Evolutionary conservation across 2,797 vertebrate genomes (phyloP).

Genomic region (Rhinogobio ventralis): DNA sequence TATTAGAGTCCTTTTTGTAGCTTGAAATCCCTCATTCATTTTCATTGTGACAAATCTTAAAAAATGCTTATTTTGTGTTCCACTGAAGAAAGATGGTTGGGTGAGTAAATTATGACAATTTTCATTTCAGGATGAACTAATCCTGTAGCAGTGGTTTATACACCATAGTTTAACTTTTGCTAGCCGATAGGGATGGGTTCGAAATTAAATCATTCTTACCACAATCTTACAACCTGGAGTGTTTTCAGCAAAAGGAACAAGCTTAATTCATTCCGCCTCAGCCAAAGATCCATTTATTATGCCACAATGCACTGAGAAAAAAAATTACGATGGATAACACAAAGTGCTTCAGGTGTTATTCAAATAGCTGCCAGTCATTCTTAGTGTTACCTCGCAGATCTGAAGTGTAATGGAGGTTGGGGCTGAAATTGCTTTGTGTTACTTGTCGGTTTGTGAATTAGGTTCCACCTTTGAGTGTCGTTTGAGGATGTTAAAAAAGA

Average conservation of each 20-base stretch:
- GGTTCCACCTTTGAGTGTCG: constrained; percentile 21
- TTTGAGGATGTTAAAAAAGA: constrained; percentile 41
- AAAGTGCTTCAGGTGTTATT: constrained; percentile 34
- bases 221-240: neutral
- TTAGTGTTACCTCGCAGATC: constrained; percentile 19
- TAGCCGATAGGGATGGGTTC: neutral
- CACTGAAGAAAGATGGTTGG: neutral
- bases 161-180: neutral
- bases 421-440: constrained; percentile 36
- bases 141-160: neutral
- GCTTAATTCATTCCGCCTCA: neutral
- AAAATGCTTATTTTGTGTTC: neutral
- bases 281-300: constrained; percentile 36
- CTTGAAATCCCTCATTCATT: neutral
- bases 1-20: neutral
- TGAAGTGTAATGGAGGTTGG: constrained; percentile 19
- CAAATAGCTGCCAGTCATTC: constrained; percentile 40
- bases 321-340: neutral
- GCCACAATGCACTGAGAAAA: constrained; percentile 25
- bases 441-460: constrained; percentile 37
- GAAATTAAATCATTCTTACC: constrained; percentile 15
- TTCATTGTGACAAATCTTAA: neutral
- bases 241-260: neutral
- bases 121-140: constrained; percentile 5
- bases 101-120: constrained; percentile 3